Percentiles rank a stretch among this genome's conserved stretches.
Conservation (phyloP, 2,888 invertebrate species). For the Erannis defoliaria region DNA sequence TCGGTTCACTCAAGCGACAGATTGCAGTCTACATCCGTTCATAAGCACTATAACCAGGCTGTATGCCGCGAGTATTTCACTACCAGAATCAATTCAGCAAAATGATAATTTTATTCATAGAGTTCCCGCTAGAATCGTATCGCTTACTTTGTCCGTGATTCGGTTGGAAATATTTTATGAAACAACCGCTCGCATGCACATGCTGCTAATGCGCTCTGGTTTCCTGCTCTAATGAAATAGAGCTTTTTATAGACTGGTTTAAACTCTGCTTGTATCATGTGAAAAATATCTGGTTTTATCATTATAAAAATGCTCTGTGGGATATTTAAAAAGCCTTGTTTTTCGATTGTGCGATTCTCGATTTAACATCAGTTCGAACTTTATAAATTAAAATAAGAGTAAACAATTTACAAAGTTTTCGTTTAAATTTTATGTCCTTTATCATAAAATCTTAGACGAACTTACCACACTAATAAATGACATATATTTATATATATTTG, state of each 20-base stretch:
- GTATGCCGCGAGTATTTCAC: slow-evolving; percentile 77
- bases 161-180: slow-evolving; percentile 79
- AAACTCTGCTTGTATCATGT: slow-evolving; percentile 17
- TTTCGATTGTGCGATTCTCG: background rate
- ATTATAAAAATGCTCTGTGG: slow-evolving; percentile 13
- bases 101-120: slow-evolving; percentile 86
- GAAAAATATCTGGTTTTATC: slow-evolving; percentile 9
- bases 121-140: slow-evolving; percentile 83
- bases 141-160: slow-evolving; percentile 84
- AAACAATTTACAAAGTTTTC: background rate
- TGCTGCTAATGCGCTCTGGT: slow-evolving; percentile 54
- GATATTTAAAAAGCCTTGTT: background rate
- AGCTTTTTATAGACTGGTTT: slow-evolving; percentile 20
- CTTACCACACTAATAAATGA: too few relatives aligned
- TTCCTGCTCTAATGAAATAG: slow-evolving; percentile 44
- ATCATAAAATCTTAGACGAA: too few relatives aligned
- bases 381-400: background rate
- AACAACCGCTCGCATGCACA: slow-evolving; percentile 63
- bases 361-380: background rate
- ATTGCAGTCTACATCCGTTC: slow-evolving; percentile 56
- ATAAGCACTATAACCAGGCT: slow-evolving; percentile 75
- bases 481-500: too few relatives aligned
- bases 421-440: too few relatives aligned
- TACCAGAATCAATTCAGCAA: slow-evolving; percentile 83
- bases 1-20: slow-evolving; percentile 36